A percentile compares a stretch with the other conserved stretches of the same genome.
Evolutionary conservation across 2,113 vertebrate species (phyloP).

Genomic region (Synodontis membranacea): DNA sequence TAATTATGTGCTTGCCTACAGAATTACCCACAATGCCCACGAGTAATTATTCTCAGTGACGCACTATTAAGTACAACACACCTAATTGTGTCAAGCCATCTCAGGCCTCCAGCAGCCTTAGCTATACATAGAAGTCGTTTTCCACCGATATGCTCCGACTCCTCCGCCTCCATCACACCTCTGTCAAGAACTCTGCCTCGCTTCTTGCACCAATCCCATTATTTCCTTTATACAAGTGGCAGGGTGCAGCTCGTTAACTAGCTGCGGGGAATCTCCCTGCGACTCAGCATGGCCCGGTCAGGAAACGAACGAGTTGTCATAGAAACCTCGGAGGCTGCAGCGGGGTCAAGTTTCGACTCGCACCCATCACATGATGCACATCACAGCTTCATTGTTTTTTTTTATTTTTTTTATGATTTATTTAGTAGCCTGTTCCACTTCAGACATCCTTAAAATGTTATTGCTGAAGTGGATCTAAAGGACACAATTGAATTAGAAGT

Average conservation of each 20-base stretch:
- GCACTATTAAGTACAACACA: neutral
- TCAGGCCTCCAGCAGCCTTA: neutral
- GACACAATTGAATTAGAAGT: too few species aligned
- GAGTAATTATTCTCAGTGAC: neutral
- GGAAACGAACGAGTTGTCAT: slow-evolving; percentile 45
- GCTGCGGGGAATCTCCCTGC: slow-evolving; percentile 38
- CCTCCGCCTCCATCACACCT: neutral
- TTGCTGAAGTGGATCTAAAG: slow-evolving; percentile 28
- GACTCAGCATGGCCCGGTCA: neutral
- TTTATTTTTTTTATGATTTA: slow-evolving; percentile 28
- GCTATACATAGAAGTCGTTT: neutral
- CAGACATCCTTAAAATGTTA: slow-evolving; percentile 29
- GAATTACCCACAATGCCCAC: neutral
- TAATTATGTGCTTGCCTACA: neutral
- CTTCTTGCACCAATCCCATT: slow-evolving; percentile 38
- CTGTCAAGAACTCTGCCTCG: neutral
- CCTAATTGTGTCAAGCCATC: neutral
- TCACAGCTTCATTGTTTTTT: slow-evolving; percentile 5
- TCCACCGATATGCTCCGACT: neutral
- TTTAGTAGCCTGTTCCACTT: slow-evolving; percentile 9
- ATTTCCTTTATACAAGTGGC: slow-evolving; percentile 42
- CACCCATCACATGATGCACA: slow-evolving; percentile 13
- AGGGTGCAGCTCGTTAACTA: slow-evolving; percentile 56
- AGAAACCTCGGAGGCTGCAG: slow-evolving; percentile 48
- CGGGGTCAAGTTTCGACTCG: slow-evolving; percentile 11